Percentiles rank a stretch among this genome's conserved stretches.
Conservation (phyloP, 2,888 invertebrate genomes). For the Drosophila vallismaia region DNA sequence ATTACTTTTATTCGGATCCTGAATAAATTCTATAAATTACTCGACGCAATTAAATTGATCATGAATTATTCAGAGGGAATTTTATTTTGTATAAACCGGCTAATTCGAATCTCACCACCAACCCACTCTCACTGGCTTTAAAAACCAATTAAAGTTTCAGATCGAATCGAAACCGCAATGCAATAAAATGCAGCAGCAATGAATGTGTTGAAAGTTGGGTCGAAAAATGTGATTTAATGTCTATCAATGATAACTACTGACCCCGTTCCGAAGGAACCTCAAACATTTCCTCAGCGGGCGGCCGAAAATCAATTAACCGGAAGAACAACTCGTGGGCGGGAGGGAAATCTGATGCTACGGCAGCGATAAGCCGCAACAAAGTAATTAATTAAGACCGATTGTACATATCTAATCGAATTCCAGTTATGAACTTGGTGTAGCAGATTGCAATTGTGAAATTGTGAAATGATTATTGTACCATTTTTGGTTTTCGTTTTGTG, state of each 20-base stretch:
- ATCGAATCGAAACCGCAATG: constrained; percentile 55
- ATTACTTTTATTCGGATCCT: constrained; percentile 1
- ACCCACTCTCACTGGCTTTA: constrained; percentile 46
- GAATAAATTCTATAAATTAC: constrained; percentile 62
- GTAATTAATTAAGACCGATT: constrained; percentile 53
- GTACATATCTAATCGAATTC: constrained; percentile 25
- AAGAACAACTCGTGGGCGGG: constrained; percentile 37
- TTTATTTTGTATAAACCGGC: constrained; percentile 18
- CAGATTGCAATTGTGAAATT: constrained; percentile 25
- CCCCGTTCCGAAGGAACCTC: constrained; percentile 5
- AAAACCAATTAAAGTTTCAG: constrained; percentile 69
- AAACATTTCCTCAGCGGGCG: constrained; percentile 43
- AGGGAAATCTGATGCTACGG: constrained; percentile 7
- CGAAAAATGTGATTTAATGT: constrained; percentile 42
- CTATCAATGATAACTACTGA: constrained; percentile 30
- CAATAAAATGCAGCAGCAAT: constrained; percentile 27
- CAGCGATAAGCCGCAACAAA: constrained; percentile 57
- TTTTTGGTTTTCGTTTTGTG: constrained; percentile 18
- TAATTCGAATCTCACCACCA: constrained; percentile 10
- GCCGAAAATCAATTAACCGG: constrained; percentile 65
- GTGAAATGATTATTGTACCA: constrained; percentile 14
- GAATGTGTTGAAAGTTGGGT: constrained; percentile 33
- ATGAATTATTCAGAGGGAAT: constrained; percentile 52
- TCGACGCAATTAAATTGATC: constrained; percentile 53
- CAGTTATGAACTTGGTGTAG: constrained; percentile 38